phyloP scores from a whole-genome alignment of 2,888 invertebrate species.

The Andrena trimmerana region DNA sequence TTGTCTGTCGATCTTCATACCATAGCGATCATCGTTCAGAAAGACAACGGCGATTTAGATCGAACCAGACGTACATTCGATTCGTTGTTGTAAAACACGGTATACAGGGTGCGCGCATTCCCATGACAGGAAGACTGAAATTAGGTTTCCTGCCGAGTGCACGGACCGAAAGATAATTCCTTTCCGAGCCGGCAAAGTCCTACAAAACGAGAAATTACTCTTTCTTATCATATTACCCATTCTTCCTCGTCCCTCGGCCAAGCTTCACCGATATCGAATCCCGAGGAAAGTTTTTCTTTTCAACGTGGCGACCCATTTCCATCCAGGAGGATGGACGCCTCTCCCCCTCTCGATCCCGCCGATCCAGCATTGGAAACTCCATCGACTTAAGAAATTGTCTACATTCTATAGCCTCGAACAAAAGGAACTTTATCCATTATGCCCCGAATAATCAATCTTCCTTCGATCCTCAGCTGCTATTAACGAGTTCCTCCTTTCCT shows the following conservation, averaged over 20 bases:
- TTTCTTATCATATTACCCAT: conserved; percentile 60
- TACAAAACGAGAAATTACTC: conserved; percentile 64
- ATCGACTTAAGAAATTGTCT: background rate
- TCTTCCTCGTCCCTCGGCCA: conserved; percentile 14
- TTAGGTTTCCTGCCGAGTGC: conserved; percentile 78
- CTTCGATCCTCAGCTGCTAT: background rate
- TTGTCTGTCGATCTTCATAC: background rate
- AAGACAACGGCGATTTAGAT: background rate
- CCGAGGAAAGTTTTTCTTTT: conserved; percentile 49
- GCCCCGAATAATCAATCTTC: background rate
- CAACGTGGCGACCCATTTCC: conserved; percentile 43
- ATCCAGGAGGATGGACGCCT: background rate
- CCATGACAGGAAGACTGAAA: conserved; percentile 77
- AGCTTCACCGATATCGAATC: conserved; percentile 44
- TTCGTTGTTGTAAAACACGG: conserved; percentile 55
- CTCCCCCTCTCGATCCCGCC: background rate
- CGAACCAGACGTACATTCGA: conserved; percentile 30
- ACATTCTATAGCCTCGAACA: background rate
- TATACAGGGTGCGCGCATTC: conserved; percentile 68
- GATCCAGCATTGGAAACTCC: conserved; percentile 14
- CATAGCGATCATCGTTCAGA: background rate
- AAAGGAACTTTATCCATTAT: conserved; percentile 30
- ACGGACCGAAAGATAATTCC: conserved; percentile 74
- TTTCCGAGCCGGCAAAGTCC: conserved; percentile 61
- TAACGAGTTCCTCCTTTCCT: background rate